Evolutionary conservation across 1,140 invertebrate genomes (phyloP), one percentile per base, ranked within the genome.

Genomic region (Drosophila miranda): DNA sequence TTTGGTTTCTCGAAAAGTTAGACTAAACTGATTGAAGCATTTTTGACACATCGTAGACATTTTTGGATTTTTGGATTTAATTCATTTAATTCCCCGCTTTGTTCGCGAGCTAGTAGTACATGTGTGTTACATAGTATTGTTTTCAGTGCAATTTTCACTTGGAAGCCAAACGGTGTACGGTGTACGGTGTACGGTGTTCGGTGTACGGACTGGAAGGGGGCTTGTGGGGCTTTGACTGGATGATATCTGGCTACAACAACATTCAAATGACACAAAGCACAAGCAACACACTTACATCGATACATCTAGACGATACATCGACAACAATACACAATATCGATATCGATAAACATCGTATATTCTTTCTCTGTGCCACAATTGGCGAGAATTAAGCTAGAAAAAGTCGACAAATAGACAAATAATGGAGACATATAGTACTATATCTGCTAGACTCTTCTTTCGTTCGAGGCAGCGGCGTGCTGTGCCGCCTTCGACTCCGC

Each of bases 1-100:
- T 75, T 41, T 16, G 16, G 16, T 62, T 71, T 76, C 59, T 68
- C 60, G 34, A 66, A 81, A 81, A 76, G 78, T 82, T 87, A 62
- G 56, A 76, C 66, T 76, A 78, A 80, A 67, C 74, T 87, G 82
- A 87, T 87, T 87, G 82, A 87, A 87, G 67, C 78, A 71, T 86
- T 87, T 86, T 87, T 87, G 82, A 87, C 82, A 87, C 82, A 87
- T 87, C 78, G 82, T 87, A 83, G 61, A 82, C 51, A 60, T 78
- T 81, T 75, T 87, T 81, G 69, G 44, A 60, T 50, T 26, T 26
- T 5, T 23, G 3, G 23, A 55, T 71, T 55, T 54, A 42, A 57
- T 62, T 75, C 23, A 26, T 26, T 69, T 50, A 16, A 16, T 49
- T 59, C 42, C 63, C 63, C 61, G 19, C 43, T 48, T 78, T 50